These are phyloP conservation scores for Megaustenia siamemsis DNA, from an alignment of 2,888 invertebrate species.

Conservation along the genomic window DNA sequence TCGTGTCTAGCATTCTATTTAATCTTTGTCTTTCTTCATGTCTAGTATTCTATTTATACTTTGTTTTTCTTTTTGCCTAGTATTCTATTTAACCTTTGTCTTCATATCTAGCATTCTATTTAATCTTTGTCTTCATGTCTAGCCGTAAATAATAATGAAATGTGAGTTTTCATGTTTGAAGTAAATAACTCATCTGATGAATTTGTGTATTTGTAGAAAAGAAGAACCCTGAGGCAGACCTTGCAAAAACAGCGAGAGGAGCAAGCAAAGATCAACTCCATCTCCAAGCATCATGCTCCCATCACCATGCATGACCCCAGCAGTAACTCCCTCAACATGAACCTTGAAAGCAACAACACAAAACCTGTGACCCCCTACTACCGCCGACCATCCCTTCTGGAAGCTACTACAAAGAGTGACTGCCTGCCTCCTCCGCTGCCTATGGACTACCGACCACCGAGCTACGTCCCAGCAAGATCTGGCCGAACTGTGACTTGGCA, in stretches of 20 bases:
- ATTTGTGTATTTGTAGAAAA: slow-evolving; percentile 85
- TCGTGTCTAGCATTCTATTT: no score
- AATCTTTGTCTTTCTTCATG: no score
- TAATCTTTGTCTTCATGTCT: no score
- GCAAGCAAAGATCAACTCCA: slow-evolving; percentile 55
- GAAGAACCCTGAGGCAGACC: slow-evolving; percentile 90
- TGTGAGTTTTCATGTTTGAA: no score
- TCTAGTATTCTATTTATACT: no score
- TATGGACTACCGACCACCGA: slow-evolving; percentile 55
- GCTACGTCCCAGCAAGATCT: slow-evolving; percentile 54
- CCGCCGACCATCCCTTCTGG: slow-evolving; percentile 62
- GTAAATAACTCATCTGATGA: background rate
- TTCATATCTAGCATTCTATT: no score
- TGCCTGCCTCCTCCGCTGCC: slow-evolving; percentile 60
- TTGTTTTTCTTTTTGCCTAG: no score
- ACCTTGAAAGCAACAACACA: slow-evolving; percentile 53
- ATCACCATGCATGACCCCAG: background rate
- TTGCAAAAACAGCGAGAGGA: slow-evolving; percentile 80
- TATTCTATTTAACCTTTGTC: no score
- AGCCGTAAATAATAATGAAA: no score
- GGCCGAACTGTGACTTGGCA: slow-evolving; percentile 64
- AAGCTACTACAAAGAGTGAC: slow-evolving; percentile 64
- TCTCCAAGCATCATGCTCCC: slow-evolving; percentile 33
- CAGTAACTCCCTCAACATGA: slow-evolving; percentile 42
- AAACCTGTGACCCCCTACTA: slow-evolving; percentile 57